phyloP scores from a whole-genome alignment of 2,113 vertebrate species.

The Puffinus mauretanicus region DNA sequence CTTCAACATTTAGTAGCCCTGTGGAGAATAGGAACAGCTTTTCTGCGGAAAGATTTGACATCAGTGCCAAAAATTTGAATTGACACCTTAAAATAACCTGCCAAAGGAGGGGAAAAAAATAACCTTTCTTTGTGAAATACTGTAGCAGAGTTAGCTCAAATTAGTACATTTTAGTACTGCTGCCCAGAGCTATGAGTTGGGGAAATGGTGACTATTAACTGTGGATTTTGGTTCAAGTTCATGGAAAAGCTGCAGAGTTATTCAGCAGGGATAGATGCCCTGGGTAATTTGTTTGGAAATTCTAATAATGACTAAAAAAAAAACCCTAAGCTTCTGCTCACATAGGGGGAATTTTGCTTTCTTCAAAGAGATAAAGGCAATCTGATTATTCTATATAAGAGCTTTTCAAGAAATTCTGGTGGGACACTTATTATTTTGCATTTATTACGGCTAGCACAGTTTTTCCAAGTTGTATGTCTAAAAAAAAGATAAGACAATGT shows the following conservation, averaged over 20 bases:
- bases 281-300: background rate
- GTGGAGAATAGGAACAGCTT: background rate
- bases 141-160: background rate
- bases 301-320: background rate
- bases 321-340: background rate
- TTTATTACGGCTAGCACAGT: background rate
- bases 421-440: background rate
- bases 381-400: background rate
- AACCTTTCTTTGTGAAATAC: background rate
- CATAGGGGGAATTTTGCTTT: background rate
- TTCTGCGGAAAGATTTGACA: background rate
- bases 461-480: background rate
- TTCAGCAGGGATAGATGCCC: background rate
- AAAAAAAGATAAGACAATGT: background rate
- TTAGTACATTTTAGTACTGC: background rate
- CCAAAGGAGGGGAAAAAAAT: background rate
- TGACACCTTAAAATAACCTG: conserved; percentile 33
- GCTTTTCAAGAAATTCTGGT: background rate
- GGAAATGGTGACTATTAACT: background rate
- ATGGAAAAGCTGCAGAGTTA: background rate
- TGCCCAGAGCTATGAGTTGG: background rate
- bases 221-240: background rate
- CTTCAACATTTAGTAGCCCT: background rate
- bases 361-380: background rate
- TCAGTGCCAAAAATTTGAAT: background rate